A percentile compares a stretch with the other conserved stretches of the same genome.
phyloP scores from a whole-genome alignment of 30 jellyfish, hydroid and myxozoan genomes.

The Hydractinia symbiolongicarpus region DNA sequence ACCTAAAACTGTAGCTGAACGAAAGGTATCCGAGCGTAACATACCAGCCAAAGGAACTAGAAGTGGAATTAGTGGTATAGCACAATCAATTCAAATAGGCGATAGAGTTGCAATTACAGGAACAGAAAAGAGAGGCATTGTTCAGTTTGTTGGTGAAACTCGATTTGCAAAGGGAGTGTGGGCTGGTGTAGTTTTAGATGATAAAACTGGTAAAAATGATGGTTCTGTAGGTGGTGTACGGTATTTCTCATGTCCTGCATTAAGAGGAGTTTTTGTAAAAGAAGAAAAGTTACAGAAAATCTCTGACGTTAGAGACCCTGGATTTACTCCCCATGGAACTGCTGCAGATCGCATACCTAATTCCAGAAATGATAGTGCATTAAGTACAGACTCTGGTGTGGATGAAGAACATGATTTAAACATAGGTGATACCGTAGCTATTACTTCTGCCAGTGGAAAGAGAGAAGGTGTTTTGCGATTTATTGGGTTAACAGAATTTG shows the following conservation, averaged over 20 bases:
- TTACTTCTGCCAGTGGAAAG: slow-evolving; percentile 46
- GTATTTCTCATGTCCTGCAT: slow-evolving; percentile 83
- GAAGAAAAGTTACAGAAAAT: slow-evolving; percentile 64
- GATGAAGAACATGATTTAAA: slow-evolving; percentile 35
- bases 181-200: slow-evolving; percentile 96
- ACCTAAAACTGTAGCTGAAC: slow-evolving; percentile 61
- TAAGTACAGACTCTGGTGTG: slow-evolving; percentile 37
- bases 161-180: slow-evolving; percentile 88
- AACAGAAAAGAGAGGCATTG: slow-evolving; percentile 71
- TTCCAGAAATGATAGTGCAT: slow-evolving; percentile 39
- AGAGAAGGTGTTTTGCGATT: slow-evolving; percentile 62
- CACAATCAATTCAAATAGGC: slow-evolving; percentile 53
- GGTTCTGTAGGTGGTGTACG: slow-evolving; percentile 96
- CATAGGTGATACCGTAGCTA: slow-evolving; percentile 68
- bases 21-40: slow-evolving; percentile 45
- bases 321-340: slow-evolving; percentile 35
- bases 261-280: slow-evolving; percentile 88
- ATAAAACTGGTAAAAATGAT: slow-evolving; percentile 91
- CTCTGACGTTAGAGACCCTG: slow-evolving; percentile 49
- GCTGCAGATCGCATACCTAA: slow-evolving; percentile 39
- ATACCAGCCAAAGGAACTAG: slow-evolving; percentile 26
- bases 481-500: slow-evolving; percentile 93
- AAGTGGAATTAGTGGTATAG: slow-evolving; percentile 41
- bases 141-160: slow-evolving; percentile 89
- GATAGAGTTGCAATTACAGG: slow-evolving; percentile 77